Evolutionary conservation across 2,113 vertebrate species (phyloP), one percentile per base, ranked within the genome.

Genomic region (Osmerus mordax): DNA sequence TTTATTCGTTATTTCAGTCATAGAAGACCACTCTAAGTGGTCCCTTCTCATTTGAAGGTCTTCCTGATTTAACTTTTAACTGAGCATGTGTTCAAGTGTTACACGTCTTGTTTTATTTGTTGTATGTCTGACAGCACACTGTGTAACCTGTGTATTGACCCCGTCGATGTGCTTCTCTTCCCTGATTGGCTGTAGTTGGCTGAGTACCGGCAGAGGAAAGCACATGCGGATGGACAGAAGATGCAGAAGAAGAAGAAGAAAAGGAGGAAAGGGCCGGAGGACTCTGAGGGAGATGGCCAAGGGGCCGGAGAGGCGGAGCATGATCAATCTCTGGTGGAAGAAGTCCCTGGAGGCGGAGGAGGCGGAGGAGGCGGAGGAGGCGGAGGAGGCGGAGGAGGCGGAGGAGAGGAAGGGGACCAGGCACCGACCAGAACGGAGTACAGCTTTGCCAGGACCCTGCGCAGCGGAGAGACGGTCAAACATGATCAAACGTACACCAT

Each of bases 151-250:
- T 56, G 3, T n/a, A 73, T 72, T 68, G 70, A 15, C 3, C 9
- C 3, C 14, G 2, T 59, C 58, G 58, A n/a, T 28, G 36, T 14
- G 13, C 32, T 32, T 28, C 1, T 62, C 25, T 79, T 64, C 3
- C 52, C 55, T 83, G 80, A 74, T 83, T 65, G 66, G 62, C 0
- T 83, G 2, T 85, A 99, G 97, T 89, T 99, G 90, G 96, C 97
- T 72, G 94, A 97, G 3, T 98, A 96, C 91, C 93, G 95, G 56
- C 95, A 96, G 86, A 94, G 91, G 80, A 98, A 96, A 86, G 96
- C 96, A 5, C 92, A 95, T n/a, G 87, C 87, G 0, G 95, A 95
- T 87, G 92, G 93, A 47, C 95, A 95, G 82, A 95, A 95, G 90
- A 97, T 94, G 74, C 92, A 92, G 86, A 97, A 93, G 90, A 98